Evolutionary conservation across 2,888 invertebrate species (phyloP).

Genomic region (Ellobium chinense): DNA sequence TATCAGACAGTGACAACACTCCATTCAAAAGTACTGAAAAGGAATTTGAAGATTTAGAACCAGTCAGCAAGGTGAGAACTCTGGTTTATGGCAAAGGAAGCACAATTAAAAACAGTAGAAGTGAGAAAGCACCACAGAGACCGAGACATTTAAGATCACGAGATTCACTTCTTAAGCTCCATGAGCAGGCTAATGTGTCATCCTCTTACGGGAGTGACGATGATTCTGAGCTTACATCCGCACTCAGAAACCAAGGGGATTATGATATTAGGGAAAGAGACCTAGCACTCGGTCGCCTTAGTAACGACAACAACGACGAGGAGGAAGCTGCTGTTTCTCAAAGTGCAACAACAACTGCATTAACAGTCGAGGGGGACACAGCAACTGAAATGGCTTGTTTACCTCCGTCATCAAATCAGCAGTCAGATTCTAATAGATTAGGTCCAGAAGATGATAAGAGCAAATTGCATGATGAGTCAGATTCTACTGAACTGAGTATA

Average conservation of each 20-base stretch:
- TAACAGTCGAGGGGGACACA: neutral
- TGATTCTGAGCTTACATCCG: conserved; percentile 29
- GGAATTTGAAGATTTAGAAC: too few species aligned
- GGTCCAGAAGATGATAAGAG: neutral
- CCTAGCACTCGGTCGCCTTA: conserved; percentile 27
- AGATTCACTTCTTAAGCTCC: conserved; percentile 20
- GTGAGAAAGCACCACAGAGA: neutral
- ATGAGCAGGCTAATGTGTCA: conserved; percentile 33
- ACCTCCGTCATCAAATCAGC: neutral
- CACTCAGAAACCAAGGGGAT: conserved; percentile 26
- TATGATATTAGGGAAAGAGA: conserved; percentile 36
- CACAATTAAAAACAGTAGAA: neutral
- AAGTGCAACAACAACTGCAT: too few species aligned
- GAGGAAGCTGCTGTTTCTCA: neutral
- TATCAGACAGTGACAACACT: too few species aligned
- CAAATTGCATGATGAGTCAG: neutral
- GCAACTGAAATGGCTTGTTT: neutral
- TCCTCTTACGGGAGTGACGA: conserved; percentile 28
- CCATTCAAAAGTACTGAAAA: too few species aligned
- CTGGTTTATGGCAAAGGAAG: neutral
- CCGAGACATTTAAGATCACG: neutral
- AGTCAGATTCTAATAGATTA: too few species aligned
- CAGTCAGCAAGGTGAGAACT: neutral
- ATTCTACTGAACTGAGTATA: neutral
- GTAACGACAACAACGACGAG: conserved; percentile 21